Base-by-base conservation (phyloP, 1,140 invertebrate species). In the Drosophila biarmipes region DNA sequence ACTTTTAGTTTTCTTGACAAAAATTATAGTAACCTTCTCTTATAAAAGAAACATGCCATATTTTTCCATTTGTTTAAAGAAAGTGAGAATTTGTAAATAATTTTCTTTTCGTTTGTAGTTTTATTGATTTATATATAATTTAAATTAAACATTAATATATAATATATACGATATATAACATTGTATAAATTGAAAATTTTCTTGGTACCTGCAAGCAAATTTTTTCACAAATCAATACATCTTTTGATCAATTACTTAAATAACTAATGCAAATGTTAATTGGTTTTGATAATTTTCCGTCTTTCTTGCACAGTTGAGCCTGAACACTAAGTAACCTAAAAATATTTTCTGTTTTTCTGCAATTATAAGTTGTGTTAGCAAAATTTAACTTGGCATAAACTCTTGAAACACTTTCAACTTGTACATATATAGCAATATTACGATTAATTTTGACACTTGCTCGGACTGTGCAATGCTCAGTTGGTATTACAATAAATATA, bases 101-200 rank as follows among this genome's bases (percentile, higher is more conserved):
- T 74, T 52, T 58, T 71, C n/a, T 57, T 55, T 24, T 57, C 21
- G 40, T 53, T 75, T 59, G n/a, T 53, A 24, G 35, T 67, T 76
- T 75, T 84, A 56, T 63, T 56, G 31, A 63, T 57, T 57, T 51
- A 35, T 42, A 57, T 74, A 66, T 75, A 66, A 61, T 78, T 73
- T 62, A 76, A 85, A 78, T 73, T 85, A 77, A 85, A 76, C 55
- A 68, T 80, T 73, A 86, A 77, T 77, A 77, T 75, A 75, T 74
- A 75, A 74, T 75, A 76, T 81, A 77, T 78, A 82, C 74, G 63
- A 49, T 82, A 81, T 72, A 79, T 84, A 84, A 84, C 76, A 84
- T 75, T 84, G 78, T 85, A 71, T 85, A 85, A 85, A 85, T 80
- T 80, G 66, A 72, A 77, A 73, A 86, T 64, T 56, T 72, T 77